Evolutionary conservation across 2,888 invertebrate species (phyloP), one percentile per base, ranked within the genome.

Genomic region (Tricholauxania praeusta): DNA sequence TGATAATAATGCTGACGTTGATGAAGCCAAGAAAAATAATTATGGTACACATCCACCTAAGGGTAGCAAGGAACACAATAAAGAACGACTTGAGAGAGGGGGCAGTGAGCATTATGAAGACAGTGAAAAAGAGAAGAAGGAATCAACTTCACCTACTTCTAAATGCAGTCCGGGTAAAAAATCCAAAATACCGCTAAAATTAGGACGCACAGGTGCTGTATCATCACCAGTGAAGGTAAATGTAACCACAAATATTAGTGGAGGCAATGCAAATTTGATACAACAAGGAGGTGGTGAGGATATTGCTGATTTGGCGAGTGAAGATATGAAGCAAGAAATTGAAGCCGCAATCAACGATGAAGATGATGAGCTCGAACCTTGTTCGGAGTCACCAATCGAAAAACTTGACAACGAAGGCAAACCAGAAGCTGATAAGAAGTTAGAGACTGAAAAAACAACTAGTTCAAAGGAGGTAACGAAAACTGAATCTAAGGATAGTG

Each of bases 211-310:
- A 15, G 75, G 77, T 12, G 72, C 89, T 0, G 89, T 89, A 49
- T 89, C 90, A 0, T 89, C 89, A 15, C 81, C 90, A 0, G 90
- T 90, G 0, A 87, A 90, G 3, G 75, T 76, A 5, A 76, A 78
- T 7, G 74, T 72, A 1, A 19, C 76, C 47, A 14, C 64, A 12
- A 74, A 76, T 12, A 71, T 76, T 7, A 76, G 78, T 12, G 72
- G 73, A n/a, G 79, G 75, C 74, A 81, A 79, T 66, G 78, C 78
- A 2, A 82, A 81, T 72, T 79, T 83, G 12, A 85, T 85, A 71
- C 86, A 87, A 72, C 87, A 86, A 14, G 87, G 87, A 15, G 87
- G 87, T 3, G 87, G 87, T n/a, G 87, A 87, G 77, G 87, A 83
- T 53, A 87, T 86, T 55, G 87, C 87, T n/a, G 85, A 85, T 51